Conservation (phyloP, 2,113 vertebrate species). For the Dicrurus megarhynchus region DNA sequence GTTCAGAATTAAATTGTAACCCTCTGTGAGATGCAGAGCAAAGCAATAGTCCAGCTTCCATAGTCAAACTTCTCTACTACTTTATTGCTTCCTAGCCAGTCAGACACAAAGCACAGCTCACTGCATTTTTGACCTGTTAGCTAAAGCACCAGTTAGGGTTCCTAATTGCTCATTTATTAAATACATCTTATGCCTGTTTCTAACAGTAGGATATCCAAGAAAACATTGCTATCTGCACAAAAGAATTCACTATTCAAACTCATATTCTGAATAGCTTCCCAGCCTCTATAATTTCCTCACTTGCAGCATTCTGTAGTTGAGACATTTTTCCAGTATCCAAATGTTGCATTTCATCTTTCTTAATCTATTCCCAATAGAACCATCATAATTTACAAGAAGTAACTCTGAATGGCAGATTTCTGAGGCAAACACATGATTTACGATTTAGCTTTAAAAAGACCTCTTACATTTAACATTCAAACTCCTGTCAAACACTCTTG, state of each 20-base stretch:
- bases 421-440: neutral
- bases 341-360: neutral
- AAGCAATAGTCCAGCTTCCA: neutral
- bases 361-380: neutral
- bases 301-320: neutral
- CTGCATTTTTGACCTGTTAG: neutral
- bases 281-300: neutral
- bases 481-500: neutral
- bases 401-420: neutral
- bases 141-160: neutral
- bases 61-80: neutral
- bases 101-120: neutral
- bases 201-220: neutral
- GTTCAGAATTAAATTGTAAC: rapidly evolving
- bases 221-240: neutral
- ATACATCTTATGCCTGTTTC: neutral
- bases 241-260: neutral
- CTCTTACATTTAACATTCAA: neutral
- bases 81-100: neutral
- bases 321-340: neutral
- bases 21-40: neutral
- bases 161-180: neutral
- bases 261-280: neutral
- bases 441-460: neutral
- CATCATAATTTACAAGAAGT: neutral